A percentile compares a stretch with the other conserved stretches of the same genome.
phyloP scores from a whole-genome alignment of 2,888 invertebrate species.

The Lutraria lutraria region DNA sequence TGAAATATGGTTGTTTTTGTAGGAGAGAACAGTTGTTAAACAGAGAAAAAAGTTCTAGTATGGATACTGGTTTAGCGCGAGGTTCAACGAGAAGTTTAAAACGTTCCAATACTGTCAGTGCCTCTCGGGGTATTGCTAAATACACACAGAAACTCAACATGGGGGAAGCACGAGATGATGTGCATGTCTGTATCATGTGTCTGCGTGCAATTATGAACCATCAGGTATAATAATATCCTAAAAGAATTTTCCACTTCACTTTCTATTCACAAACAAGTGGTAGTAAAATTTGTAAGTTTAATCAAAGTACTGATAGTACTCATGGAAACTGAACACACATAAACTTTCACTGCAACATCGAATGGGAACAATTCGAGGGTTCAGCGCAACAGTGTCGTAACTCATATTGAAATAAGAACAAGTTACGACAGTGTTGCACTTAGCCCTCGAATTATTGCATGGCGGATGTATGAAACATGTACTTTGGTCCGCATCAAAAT shows the following conservation, averaged over 20 bases:
- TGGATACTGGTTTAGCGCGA: conserved; percentile 80
- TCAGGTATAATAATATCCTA: conserved; percentile 89
- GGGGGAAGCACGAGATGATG: conserved; percentile 94
- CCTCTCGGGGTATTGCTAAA: conserved; percentile 79
- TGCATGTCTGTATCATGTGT: conserved; percentile 99
- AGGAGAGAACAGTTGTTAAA: conserved; percentile 83
- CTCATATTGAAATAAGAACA: too few species aligned
- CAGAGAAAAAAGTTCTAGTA: conserved; percentile 82
- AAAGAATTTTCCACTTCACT: background rate
- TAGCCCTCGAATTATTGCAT: too few species aligned
- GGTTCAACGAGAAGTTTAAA: conserved; percentile 75
- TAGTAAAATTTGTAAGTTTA: too few species aligned
- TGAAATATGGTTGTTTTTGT: conserved; percentile 27
- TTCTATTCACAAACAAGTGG: too few species aligned
- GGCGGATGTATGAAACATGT: too few species aligned
- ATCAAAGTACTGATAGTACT: too few species aligned
- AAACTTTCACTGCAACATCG: too few species aligned
- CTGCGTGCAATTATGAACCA: conserved; percentile 99
- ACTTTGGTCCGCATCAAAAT: too few species aligned
- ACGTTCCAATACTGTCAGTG: conserved; percentile 83
- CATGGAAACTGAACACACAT: too few species aligned
- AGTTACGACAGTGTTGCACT: too few species aligned
- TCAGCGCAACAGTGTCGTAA: too few species aligned
- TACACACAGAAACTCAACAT: conserved; percentile 84
- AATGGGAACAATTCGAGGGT: too few species aligned